These are phyloP conservation scores for Brachyistius frenatus DNA, from an alignment of 2,113 vertebrate species.

Conservation along the genomic window DNA sequence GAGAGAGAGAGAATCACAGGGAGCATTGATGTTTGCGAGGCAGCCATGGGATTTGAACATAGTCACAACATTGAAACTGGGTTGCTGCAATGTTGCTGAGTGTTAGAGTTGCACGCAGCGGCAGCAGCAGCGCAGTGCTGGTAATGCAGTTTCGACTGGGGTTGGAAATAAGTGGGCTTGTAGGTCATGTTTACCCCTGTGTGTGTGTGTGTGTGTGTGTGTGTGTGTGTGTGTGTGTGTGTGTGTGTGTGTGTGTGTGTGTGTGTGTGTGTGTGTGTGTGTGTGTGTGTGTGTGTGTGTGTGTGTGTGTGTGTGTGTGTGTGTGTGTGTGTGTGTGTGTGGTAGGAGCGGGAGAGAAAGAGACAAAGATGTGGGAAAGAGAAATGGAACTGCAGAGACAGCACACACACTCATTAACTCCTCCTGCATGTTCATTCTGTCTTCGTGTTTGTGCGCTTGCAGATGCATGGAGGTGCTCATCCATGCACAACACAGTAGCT, in stretches of 20 bases:
- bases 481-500: slow-evolving; percentile 34
- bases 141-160: slow-evolving; percentile 55
- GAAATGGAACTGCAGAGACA: slow-evolving; percentile 61
- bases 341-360: neutral
- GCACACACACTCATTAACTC: slow-evolving; percentile 57
- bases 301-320: slow-evolving; percentile 38
- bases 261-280: slow-evolving; percentile 40
- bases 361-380: slow-evolving; percentile 15
- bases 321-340: slow-evolving; percentile 26
- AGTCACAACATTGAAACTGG: slow-evolving; percentile 63
- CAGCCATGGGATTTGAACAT: slow-evolving; percentile 66
- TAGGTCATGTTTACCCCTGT: slow-evolving; percentile 74
- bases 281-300: slow-evolving; percentile 42
- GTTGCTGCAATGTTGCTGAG: slow-evolving; percentile 52
- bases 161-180: slow-evolving; percentile 77
- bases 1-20: slow-evolving; percentile 33
- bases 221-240: slow-evolving; percentile 25
- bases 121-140: slow-evolving; percentile 36
- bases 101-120: slow-evolving; percentile 25
- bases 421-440: slow-evolving; percentile 50
- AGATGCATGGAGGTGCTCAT: slow-evolving; percentile 52
- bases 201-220: slow-evolving; percentile 36
- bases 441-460: slow-evolving; percentile 48
- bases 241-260: slow-evolving; percentile 26
- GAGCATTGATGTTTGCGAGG: slow-evolving; percentile 68